These are phyloP conservation scores for Sphinx pinastri DNA, from an alignment of 2,888 invertebrate species.

Conservation along the genomic window DNA sequence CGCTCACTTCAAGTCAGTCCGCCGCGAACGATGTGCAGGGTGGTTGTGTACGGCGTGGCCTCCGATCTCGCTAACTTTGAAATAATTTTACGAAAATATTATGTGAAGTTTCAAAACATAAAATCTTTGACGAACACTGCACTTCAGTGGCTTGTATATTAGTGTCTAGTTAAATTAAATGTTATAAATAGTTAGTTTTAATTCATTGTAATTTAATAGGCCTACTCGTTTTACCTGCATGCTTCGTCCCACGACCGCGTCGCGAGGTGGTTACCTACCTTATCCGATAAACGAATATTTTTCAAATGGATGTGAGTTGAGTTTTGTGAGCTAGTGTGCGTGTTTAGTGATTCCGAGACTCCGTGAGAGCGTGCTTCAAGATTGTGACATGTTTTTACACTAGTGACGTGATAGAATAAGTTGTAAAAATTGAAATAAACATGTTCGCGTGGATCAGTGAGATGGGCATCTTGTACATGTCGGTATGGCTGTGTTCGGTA, in stretches of 20 bases:
- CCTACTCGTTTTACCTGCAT: slow-evolving; percentile 81
- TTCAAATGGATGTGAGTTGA: slow-evolving; percentile 82
- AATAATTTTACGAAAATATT: slow-evolving; percentile 75
- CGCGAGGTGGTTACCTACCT: slow-evolving; percentile 73
- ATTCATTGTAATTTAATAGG: slow-evolving; percentile 79
- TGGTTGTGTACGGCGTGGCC: slow-evolving; percentile 68
- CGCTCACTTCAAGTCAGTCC: slow-evolving; percentile 79
- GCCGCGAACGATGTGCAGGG: slow-evolving; percentile 77
- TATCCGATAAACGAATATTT: slow-evolving; percentile 82
- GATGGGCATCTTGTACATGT: slow-evolving; percentile 65
- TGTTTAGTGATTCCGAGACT: slow-evolving; percentile 72
- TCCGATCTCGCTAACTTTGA: slow-evolving; percentile 73
- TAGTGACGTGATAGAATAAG: slow-evolving; percentile 72
- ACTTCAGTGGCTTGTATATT: slow-evolving; percentile 51
- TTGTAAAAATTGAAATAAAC: slow-evolving; percentile 67
- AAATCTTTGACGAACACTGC: slow-evolving; percentile 64
- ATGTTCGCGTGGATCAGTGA: slow-evolving; percentile 70
- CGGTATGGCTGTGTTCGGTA: slow-evolving; percentile 68
- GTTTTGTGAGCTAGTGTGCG: slow-evolving; percentile 77
- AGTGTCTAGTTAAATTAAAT: slow-evolving; percentile 65
- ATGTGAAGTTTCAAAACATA: slow-evolving; percentile 78
- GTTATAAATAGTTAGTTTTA: slow-evolving; percentile 71
- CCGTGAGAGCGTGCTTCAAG: slow-evolving; percentile 66
- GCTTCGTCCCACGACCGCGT: slow-evolving; percentile 74
- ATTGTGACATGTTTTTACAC: slow-evolving; percentile 75